Percentiles rank a stretch among this genome's conserved stretches.
These are phyloP conservation scores for Lepidochitona cinerea DNA, from an alignment of 2,888 invertebrate genomes.

Conservation along the genomic window DNA sequence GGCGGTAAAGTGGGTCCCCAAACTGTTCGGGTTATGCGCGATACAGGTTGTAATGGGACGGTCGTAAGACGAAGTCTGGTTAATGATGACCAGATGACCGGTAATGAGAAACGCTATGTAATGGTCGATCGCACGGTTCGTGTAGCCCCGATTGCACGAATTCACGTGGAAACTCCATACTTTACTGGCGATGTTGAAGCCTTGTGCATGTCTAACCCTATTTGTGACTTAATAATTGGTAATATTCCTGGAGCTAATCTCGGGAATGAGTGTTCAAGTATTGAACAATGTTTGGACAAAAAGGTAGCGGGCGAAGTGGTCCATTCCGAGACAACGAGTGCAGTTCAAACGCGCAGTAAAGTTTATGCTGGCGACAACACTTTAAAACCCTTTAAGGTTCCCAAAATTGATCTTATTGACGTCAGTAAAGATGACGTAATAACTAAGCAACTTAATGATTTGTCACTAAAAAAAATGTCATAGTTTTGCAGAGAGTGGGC, in stretches of 20 bases:
- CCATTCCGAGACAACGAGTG: not conserved
- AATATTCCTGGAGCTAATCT: not conserved
- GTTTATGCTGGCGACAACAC: not conserved
- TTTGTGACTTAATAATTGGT: constrained; percentile 15
- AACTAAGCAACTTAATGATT: not conserved
- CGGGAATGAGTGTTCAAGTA: too few species aligned
- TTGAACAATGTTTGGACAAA: too few species aligned
- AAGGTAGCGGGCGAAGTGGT: too few species aligned
- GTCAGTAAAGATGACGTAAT: not conserved
- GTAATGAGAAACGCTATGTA: not conserved
- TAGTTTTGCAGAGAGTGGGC: not conserved
- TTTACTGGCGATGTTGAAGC: constrained; percentile 12
- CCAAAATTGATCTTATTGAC: not conserved
- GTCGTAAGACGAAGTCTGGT: constrained; percentile 13
- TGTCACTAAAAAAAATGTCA: not conserved
- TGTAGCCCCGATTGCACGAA: constrained; percentile 1
- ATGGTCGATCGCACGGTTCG: constrained; percentile 5
- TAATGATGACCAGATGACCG: not conserved
- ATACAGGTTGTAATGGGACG: constrained; percentile 11
- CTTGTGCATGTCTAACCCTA: constrained; percentile 7
- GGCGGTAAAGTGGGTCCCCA: not conserved
- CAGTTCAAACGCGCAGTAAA: not conserved
- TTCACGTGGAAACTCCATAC: constrained; percentile 9
- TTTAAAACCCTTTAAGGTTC: not conserved
- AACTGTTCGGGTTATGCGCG: not conserved